These are phyloP conservation scores for Zosterops hypoxanthus DNA, from an alignment of 2,113 vertebrate genomes.

Conservation along the genomic window DNA sequence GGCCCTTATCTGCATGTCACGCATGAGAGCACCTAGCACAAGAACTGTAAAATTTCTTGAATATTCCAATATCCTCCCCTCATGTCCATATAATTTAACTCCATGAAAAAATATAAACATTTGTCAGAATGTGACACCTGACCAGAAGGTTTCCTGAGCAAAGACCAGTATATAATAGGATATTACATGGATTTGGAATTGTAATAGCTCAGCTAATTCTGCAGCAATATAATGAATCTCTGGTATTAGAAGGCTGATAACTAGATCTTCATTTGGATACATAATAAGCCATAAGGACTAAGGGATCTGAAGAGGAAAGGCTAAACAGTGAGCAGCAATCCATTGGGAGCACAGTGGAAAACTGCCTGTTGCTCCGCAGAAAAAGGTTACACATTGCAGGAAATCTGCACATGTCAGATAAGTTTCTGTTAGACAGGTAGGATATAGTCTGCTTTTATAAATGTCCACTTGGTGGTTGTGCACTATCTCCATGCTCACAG, in stretches of 20 bases:
- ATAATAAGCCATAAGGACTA: background rate
- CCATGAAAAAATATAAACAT: background rate
- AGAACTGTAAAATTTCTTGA: background rate
- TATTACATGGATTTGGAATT: background rate
- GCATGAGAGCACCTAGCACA: background rate
- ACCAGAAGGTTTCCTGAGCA: background rate
- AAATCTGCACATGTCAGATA: constrained; percentile 2
- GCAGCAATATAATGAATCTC: background rate
- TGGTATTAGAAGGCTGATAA: background rate
- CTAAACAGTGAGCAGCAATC: background rate
- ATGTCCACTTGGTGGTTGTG: background rate
- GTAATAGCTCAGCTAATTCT: background rate
- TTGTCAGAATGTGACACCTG: background rate
- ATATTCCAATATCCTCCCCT: background rate
- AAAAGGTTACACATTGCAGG: background rate
- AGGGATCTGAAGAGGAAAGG: background rate
- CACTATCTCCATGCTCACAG: background rate
- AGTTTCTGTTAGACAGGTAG: constrained; percentile 2
- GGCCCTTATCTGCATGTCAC: background rate
- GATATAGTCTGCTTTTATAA: background rate
- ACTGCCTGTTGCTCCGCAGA: background rate
- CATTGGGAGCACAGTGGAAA: background rate
- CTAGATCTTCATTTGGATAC: background rate
- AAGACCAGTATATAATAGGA: background rate
- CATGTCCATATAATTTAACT: background rate